Evolutionary conservation across 2,797 vertebrate species (phyloP), one percentile per base, ranked within the genome.

Genomic region (Arrhamphus sclerolepis): DNA sequence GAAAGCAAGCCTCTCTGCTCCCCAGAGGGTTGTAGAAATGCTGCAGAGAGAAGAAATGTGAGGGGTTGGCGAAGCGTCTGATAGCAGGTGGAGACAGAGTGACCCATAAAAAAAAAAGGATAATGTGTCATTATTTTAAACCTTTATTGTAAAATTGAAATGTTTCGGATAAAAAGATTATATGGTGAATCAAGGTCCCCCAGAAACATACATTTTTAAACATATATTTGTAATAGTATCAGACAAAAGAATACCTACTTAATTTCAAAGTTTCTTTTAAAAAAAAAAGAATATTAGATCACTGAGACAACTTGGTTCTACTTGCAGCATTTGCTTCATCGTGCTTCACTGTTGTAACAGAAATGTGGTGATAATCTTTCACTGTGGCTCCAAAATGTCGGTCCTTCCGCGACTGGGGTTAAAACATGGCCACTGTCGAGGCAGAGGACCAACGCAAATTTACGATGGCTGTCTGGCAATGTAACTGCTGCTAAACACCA

Each of bases 1-100:
- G 66, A 81, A 80, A 75, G 68, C 46, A 20, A 50, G 9, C 29
- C n/a, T 50, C 61, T 69, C 38, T 41, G 28, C 55, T 74, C 65
- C 72, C 72, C 53, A 49, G 74, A 82, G 71, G 51, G 21, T 68
- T 62, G 68, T 72, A 41, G 16, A 65, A 77, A 80, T 60, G 68
- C 52, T 55, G 54, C 65, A 77, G 29, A 51, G 51, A 63, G 68
- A 59, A 66, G 69, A 60, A 58, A 70, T 56, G 40, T 41, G 55
- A 64, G 67, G 68, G 56, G 81, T 58, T 63, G 66, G 58, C 42
- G 44, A 52, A 77, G 70, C 77, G 70, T 46, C 41, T 56, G 40
- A 72, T 43, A 48, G 61, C 62, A 75, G 46, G 66, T 46, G 24
- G 28, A 46, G 61, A 56, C 4, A 57, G 20, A 42, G 38, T 41